These are phyloP conservation scores for Rallus limicola DNA, from an alignment of 2,113 vertebrate genomes.

Conservation along the genomic window DNA sequence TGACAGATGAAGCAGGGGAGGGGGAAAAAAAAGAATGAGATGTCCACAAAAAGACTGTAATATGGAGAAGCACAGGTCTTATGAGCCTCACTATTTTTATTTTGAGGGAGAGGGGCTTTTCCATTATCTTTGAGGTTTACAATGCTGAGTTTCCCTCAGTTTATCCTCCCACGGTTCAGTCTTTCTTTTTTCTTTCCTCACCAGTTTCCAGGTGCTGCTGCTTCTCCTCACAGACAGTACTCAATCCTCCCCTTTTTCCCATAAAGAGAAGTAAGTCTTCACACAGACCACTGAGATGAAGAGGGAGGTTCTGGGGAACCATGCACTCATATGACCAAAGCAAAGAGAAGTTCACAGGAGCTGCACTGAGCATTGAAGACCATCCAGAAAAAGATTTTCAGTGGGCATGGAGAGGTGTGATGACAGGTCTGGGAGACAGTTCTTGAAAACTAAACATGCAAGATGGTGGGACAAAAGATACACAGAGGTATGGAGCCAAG, in stretches of 20 bases:
- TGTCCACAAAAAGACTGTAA: background rate
- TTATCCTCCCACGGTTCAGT: background rate
- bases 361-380: background rate
- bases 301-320: background rate
- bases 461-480: background rate
- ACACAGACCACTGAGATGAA: background rate
- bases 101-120: background rate
- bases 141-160: background rate
- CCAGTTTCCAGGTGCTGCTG: background rate
- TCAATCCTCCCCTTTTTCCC: background rate
- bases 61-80: background rate
- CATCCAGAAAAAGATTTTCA: background rate
- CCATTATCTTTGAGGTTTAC: background rate
- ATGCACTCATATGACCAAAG: rapidly evolving
- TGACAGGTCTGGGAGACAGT: background rate
- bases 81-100: background rate
- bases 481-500: background rate
- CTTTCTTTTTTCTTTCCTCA: background rate
- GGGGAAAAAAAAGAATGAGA: background rate
- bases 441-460: background rate
- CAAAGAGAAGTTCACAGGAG: background rate
- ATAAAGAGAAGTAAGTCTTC: background rate
- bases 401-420: background rate
- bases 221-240: background rate
- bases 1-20: constrained; percentile 59